Percentiles rank a stretch among this genome's conserved stretches.
phyloP scores from a whole-genome alignment of 2,888 invertebrate genomes.

The Meta bourneti region DNA sequence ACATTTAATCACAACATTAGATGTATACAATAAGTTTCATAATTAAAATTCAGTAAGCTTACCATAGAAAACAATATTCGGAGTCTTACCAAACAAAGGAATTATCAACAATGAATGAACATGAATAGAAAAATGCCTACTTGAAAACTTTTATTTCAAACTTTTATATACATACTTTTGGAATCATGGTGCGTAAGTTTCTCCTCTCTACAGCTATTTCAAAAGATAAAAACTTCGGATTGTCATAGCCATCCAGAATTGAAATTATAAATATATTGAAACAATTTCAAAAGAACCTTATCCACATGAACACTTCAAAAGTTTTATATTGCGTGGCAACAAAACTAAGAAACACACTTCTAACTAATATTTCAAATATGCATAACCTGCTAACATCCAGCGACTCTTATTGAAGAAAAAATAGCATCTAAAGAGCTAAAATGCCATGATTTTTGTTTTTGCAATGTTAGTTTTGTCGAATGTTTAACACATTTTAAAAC shows the following conservation, averaged over 20 bases:
- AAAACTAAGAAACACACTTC: not conserved
- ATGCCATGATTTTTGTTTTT: no score
- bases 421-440: no score
- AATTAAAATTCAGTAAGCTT: no score
- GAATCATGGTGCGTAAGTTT: slow-evolving; percentile 8
- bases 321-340: slow-evolving; percentile 11
- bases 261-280: not conserved
- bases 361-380: not conserved
- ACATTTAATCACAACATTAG: no score
- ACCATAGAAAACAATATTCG: not conserved
- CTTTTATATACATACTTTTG: not conserved
- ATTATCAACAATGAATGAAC: not conserved
- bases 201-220: slow-evolving; percentile 40
- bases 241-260: slow-evolving; percentile 65
- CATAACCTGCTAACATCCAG: slow-evolving; percentile 4
- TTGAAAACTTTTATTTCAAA: slow-evolving; percentile 37
- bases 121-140: not conserved
- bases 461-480: no score
- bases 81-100: not conserved
- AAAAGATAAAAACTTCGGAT: slow-evolving; percentile 58
- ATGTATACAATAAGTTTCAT: no score
- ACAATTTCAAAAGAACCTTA: not conserved
- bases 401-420: not conserved
- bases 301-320: not conserved
- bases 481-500: no score